Evolutionary conservation across 2,888 invertebrate species (phyloP), one percentile per base, ranked within the genome.

Genomic region (Drosophila subquinaria): DNA sequence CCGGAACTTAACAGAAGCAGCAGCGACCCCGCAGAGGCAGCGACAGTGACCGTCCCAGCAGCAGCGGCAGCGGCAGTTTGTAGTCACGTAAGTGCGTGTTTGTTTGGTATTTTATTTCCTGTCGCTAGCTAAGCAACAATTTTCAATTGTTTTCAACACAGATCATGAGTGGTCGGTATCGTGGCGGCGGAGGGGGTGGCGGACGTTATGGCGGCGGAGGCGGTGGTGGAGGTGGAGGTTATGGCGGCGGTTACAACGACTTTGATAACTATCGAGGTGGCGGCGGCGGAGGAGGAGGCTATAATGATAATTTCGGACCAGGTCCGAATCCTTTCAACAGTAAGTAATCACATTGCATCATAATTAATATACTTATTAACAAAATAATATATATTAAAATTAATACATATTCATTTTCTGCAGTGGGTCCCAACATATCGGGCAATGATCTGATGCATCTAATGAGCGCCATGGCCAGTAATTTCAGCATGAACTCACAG

Each of bases 401-500:
- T 5, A 40, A 38, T 40, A 30, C 27, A 10, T n/a, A 4, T 17
- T 20, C 1, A 35, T 0, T 52, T 36, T 53, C 6, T 9, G 5
- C 35, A 89, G 88, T 89, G 82, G 79, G 81, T 11, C 80, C 87
- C 45, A 87, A 90, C 38, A 81, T 88, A 11, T 81, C 84, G 1
- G 81, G 79, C 57, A 91, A 91, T 48, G 92, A 91, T 48, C 56
- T 91, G 45, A 91, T 91, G 90, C 90, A 91, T 20, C 51, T 91
- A 38, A 91, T 91, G 91, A 91, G 76, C 59, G 92, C 89, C 17
- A 90, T 91, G 90, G 90, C 92, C 10, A 92, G 85, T 57, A 92
- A 92, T 55, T 90, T 92, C 42, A 91, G 90, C 62, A 91, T 92
- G 85, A 91, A 92, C 72, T 91, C 92, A 10, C 93, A 92, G 8